These are phyloP conservation scores for Ceuthmochares aereus DNA, from an alignment of 2,113 vertebrate genomes.

Conservation along the genomic window DNA sequence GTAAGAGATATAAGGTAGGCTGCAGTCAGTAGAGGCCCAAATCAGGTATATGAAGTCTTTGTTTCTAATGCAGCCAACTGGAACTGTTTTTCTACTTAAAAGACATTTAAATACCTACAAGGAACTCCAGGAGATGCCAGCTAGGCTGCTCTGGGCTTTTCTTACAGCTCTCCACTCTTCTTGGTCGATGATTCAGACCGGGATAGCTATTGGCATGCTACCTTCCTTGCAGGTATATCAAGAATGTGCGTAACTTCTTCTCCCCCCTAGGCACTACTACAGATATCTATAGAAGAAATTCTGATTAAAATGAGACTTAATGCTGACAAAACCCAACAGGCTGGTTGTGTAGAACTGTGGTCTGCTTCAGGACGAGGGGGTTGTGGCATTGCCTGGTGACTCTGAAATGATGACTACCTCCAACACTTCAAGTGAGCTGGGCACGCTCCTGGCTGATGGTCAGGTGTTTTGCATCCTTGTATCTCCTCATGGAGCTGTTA, in stretches of 20 bases:
- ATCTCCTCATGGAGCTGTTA: neutral
- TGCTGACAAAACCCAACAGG: neutral
- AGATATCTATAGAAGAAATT: neutral
- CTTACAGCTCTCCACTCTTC: neutral
- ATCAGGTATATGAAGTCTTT: neutral
- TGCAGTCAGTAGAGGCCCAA: neutral
- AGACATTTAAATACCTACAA: neutral
- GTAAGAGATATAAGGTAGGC: neutral
- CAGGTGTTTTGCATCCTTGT: neutral
- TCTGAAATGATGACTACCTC: neutral
- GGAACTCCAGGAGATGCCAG: neutral
- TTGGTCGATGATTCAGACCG: neutral
- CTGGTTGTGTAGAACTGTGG: neutral
- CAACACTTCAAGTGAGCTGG: neutral
- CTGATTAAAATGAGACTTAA: neutral
- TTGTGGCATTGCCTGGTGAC: neutral
- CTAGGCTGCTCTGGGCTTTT: neutral
- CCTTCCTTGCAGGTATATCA: neutral
- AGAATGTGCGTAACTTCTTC: neutral
- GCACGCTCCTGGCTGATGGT: neutral
- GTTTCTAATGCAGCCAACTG: neutral
- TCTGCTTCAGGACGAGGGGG: neutral
- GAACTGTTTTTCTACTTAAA: neutral
- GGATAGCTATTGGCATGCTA: neutral
- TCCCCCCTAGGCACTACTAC: neutral